Conservation (phyloP, 2,113 vertebrate genomes). For the Zosterops pallidus region DNA sequence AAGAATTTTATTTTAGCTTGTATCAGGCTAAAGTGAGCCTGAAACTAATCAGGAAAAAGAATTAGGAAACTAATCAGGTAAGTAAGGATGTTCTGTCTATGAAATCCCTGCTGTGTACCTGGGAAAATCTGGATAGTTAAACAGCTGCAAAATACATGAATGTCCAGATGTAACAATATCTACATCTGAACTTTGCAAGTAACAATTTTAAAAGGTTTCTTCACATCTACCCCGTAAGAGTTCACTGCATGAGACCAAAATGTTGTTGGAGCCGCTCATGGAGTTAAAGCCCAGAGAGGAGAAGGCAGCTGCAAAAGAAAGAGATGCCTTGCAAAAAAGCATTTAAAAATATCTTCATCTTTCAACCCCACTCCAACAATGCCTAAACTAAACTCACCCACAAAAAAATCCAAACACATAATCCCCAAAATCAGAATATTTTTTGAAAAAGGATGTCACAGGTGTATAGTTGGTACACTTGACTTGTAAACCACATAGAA, state of each 20-base stretch:
- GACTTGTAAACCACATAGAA: neutral
- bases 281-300: neutral
- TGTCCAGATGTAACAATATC: neutral
- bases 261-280: neutral
- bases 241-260: neutral
- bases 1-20: neutral
- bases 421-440: neutral
- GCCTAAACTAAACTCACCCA: neutral
- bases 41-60: too few species aligned
- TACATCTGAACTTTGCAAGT: neutral
- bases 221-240: neutral
- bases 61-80: neutral
- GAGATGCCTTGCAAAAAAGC: neutral
- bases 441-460: neutral
- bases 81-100: neutral
- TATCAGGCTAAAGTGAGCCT: neutral
- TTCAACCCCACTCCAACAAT: rapidly evolving
- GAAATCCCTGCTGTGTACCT: neutral
- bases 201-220: neutral
- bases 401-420: neutral
- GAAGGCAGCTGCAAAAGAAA: neutral
- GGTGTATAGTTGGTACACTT: neutral
- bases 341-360: neutral
- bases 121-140: neutral
- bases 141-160: neutral